phyloP scores from a whole-genome alignment of 2,113 vertebrate species.

The Chloebia gouldiae region DNA sequence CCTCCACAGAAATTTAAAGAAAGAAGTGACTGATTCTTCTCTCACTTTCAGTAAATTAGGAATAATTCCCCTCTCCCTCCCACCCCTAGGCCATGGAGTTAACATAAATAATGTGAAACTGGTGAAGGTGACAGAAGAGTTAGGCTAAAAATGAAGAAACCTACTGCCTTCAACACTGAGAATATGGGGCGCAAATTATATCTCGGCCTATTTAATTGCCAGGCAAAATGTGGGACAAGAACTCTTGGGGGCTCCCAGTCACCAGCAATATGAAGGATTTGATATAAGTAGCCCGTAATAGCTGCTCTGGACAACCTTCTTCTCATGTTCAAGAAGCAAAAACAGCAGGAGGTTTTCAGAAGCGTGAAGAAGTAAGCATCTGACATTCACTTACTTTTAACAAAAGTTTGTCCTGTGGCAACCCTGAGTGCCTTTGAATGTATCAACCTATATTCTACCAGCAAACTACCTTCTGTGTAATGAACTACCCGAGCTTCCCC shows the following conservation, averaged over 20 bases:
- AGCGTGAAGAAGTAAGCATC: constrained; percentile 43
- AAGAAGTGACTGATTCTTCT: constrained; percentile 60
- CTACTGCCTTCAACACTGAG: constrained; percentile 44
- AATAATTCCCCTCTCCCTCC: constrained; percentile 65
- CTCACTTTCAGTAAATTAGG: constrained; percentile 65
- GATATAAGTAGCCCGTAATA: constrained; percentile 50
- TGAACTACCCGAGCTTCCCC: not conserved
- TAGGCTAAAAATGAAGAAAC: constrained; percentile 63
- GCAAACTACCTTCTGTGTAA: not conserved
- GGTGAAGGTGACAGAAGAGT: constrained; percentile 55
- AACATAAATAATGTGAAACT: constrained; percentile 61
- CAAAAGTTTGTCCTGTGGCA: constrained; percentile 1
- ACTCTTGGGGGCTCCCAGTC: constrained; percentile 59
- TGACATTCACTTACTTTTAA: constrained; percentile 12
- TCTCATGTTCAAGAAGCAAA: constrained; percentile 40
- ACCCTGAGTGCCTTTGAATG: constrained; percentile 20
- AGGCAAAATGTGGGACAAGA: constrained; percentile 61
- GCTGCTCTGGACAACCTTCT: constrained; percentile 49
- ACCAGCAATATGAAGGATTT: constrained; percentile 25
- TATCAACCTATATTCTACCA: constrained; percentile 1
- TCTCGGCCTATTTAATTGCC: constrained; percentile 48
- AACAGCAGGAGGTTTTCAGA: constrained; percentile 52
- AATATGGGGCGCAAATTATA: constrained; percentile 54
- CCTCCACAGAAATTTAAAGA: constrained; percentile 50
- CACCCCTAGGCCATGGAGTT: constrained; percentile 56